Conservation (phyloP, 2,888 invertebrate species). For the Epiblema foenella region DNA sequence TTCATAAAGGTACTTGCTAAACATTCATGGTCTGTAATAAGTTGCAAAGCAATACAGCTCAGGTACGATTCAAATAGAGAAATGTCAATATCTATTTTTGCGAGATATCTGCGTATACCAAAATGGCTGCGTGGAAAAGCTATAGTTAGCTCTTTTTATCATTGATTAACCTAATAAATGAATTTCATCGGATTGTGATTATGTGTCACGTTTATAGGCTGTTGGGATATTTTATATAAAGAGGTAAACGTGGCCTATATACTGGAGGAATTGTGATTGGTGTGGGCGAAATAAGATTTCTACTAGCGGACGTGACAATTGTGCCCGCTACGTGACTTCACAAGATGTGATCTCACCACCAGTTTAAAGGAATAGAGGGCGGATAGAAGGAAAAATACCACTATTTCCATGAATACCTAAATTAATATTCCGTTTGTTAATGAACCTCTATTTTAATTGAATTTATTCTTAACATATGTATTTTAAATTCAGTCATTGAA, state of each 20-base stretch:
- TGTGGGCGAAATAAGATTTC: slow-evolving; percentile 56
- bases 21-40: neutral
- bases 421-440: slow-evolving; percentile 9
- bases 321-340: slow-evolving; percentile 62
- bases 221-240: slow-evolving; percentile 29
- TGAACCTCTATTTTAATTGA: neutral
- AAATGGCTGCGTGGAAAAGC: neutral
- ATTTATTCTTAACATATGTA: neutral
- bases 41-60: neutral
- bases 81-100: neutral
- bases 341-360: slow-evolving; percentile 64
- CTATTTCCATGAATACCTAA: slow-evolving; percentile 14
- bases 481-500: slow-evolving; percentile 4
- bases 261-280: slow-evolving; percentile 50
- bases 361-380: slow-evolving; percentile 55
- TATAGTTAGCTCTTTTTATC: neutral
- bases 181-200: neutral
- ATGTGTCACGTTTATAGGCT: slow-evolving; percentile 4
- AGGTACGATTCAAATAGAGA: too few relatives aligned
- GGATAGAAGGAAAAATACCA: slow-evolving; percentile 34
- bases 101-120: neutral
- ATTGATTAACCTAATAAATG: neutral
- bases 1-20: neutral
- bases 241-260: slow-evolving; percentile 48
- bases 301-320: slow-evolving; percentile 73